Evolutionary conservation across 2,888 invertebrate species (phyloP).

Genomic region (Leptinotarsa rubiginosa): DNA sequence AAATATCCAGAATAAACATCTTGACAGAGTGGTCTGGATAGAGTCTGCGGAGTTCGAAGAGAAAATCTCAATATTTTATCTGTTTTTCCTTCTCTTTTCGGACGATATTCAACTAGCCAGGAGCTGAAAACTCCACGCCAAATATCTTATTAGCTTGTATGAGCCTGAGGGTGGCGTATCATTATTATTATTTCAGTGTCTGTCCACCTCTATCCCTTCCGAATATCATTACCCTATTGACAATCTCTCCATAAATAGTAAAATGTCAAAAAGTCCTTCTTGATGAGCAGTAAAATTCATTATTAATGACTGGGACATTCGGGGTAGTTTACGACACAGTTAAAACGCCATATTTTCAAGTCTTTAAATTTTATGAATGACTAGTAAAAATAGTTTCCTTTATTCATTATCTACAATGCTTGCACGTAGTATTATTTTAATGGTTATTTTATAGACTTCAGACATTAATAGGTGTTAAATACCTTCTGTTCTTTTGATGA

Average conservation of each 20-base stretch:
- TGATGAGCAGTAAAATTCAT: neutral
- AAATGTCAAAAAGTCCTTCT: neutral
- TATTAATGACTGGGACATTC: neutral
- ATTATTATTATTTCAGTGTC: too few species aligned
- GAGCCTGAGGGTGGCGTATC: too few species aligned
- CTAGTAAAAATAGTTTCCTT: constrained; percentile 14
- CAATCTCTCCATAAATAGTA: neutral
- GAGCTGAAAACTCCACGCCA: too few species aligned
- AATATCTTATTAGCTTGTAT: too few species aligned
- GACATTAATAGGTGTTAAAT: constrained; percentile 15
- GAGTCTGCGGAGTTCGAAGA: too few species aligned
- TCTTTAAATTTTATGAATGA: constrained; percentile 15
- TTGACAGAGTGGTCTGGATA: too few species aligned
- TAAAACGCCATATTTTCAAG: constrained; percentile 15
- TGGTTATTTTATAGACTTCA: constrained; percentile 11
- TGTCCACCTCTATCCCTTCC: neutral
- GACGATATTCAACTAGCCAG: too few species aligned
- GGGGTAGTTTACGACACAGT: constrained; percentile 18
- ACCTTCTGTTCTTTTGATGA: neutral
- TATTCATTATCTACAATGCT: constrained; percentile 15
- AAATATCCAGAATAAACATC: too few species aligned
- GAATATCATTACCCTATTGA: neutral
- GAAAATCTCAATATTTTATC: too few species aligned
- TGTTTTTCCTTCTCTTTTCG: too few species aligned
- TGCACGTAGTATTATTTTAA: constrained; percentile 8